Evolutionary conservation across 2,888 invertebrate species (phyloP).

Genomic region (Pegoplata infirma): DNA sequence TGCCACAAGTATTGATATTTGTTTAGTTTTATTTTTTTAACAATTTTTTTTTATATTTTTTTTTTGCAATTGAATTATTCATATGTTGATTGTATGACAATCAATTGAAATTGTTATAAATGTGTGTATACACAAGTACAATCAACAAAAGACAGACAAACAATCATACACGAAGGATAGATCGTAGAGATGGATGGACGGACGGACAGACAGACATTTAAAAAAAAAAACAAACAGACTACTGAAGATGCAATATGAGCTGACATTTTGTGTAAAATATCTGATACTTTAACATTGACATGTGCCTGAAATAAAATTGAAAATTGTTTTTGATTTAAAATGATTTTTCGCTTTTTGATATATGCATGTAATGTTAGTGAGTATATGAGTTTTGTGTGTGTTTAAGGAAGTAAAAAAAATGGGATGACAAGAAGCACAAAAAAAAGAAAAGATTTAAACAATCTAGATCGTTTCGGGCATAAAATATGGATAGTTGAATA

Average conservation of each 20-base stretch:
- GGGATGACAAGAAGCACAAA: slow-evolving; percentile 3
- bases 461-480: slow-evolving; percentile 58
- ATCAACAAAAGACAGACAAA: slow-evolving; percentile 30
- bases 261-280: slow-evolving; percentile 60
- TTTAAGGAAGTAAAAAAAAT: slow-evolving; percentile 51
- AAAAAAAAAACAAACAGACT: slow-evolving; percentile 52
- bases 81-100: slow-evolving; percentile 76
- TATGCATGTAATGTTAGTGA: not conserved
- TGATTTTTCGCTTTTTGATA: slow-evolving; percentile 24
- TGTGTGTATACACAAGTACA: slow-evolving; percentile 50
- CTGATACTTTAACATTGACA: slow-evolving; percentile 61
- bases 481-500: slow-evolving; percentile 46
- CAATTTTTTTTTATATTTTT: no score
- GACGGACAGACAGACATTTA: slow-evolving; percentile 5
- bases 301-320: slow-evolving; percentile 64
- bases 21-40: slow-evolving; percentile 38
- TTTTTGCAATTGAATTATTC: slow-evolving; percentile 74
- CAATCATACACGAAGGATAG: not conserved
- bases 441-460: slow-evolving; percentile 40
- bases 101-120: slow-evolving; percentile 77
- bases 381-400: not conserved
- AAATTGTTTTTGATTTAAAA: slow-evolving; percentile 62
- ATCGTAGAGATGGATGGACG: slow-evolving; percentile 9
- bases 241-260: slow-evolving; percentile 57
- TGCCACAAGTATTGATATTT: slow-evolving; percentile 49